Conservation (phyloP, 2,797 vertebrate species). For the Xenopus petersii region DNA sequence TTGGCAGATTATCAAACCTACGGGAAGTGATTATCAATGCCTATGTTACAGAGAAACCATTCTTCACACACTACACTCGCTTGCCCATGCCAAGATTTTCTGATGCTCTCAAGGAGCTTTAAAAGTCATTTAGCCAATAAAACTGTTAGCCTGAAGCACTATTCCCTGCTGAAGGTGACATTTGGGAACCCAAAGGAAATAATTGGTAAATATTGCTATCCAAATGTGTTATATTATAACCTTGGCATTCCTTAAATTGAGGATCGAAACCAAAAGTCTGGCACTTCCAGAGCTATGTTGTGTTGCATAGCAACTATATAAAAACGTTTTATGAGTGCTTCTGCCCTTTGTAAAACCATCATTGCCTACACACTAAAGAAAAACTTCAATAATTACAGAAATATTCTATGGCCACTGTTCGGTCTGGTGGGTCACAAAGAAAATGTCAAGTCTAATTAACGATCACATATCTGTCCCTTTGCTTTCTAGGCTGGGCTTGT, state of each 20-base stretch:
- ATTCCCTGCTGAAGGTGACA: slow-evolving; percentile 8
- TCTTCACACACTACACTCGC: not conserved
- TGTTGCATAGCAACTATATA: slow-evolving; percentile 11
- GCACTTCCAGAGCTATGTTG: not conserved
- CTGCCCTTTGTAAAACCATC: slow-evolving; percentile 15
- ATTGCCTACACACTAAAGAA: slow-evolving; percentile 7
- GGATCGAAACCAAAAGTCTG: not conserved
- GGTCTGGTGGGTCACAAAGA: not conserved
- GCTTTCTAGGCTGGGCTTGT: too few relatives aligned
- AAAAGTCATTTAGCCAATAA: slow-evolving; percentile 5
- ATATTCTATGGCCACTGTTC: not conserved
- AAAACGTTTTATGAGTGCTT: not conserved
- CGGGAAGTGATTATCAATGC: not conserved
- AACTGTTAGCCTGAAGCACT: slow-evolving; percentile 7
- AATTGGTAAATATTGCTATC: slow-evolving; percentile 21
- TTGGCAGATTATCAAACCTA: not conserved
- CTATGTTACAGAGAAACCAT: too few relatives aligned
- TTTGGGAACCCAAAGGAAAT: slow-evolving; percentile 14
- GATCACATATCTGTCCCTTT: not conserved
- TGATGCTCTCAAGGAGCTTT: not conserved
- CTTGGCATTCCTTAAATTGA: slow-evolving; percentile 15
- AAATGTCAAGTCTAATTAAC: slow-evolving; percentile 15
- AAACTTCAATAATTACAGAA: slow-evolving; percentile 19
- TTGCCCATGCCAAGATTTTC: not conserved
- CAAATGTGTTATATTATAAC: slow-evolving; percentile 15